Percentiles rank a stretch among this genome's conserved stretches.
These are phyloP conservation scores for Galleria mellonella DNA, from an alignment of 1,140 invertebrate genomes.

Conservation along the genomic window DNA sequence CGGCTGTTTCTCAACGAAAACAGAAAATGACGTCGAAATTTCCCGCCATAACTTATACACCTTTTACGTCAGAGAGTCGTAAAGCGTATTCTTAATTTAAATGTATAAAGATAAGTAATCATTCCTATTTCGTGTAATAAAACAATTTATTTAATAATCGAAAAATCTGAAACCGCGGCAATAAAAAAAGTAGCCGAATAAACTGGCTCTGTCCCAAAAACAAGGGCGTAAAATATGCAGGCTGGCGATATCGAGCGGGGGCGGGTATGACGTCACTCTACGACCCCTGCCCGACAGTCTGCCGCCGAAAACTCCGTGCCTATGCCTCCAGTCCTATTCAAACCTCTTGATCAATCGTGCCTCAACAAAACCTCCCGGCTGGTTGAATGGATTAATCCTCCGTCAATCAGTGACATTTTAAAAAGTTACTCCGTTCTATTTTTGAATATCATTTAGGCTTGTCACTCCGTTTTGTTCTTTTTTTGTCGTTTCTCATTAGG, in stretches of 20 bases:
- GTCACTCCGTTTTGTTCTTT: not conserved
- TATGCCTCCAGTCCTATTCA: conserved; percentile 19
- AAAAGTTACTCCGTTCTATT: not conserved
- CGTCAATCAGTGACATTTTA: not conserved
- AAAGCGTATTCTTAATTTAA: too few species aligned
- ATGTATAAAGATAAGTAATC: too few species aligned
- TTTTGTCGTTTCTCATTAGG: too few species aligned
- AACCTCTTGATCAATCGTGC: conserved; percentile 25
- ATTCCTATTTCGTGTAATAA: too few species aligned
- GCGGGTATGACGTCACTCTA: conserved; percentile 35
- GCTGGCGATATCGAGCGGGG: conserved; percentile 13
- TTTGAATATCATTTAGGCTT: not conserved
- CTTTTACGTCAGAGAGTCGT: too few species aligned
- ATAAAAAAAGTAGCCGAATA: conserved; percentile 18
- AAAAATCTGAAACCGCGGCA: conserved; percentile 11
- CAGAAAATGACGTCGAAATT: too few species aligned
- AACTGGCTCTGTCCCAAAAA: conserved; percentile 34
- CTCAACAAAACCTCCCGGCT: not conserved
- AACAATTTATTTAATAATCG: too few species aligned
- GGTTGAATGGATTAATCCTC: too few species aligned
- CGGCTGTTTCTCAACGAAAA: too few species aligned
- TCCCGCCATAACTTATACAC: too few species aligned
- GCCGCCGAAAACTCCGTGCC: conserved; percentile 26
- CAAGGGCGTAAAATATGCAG: conserved; percentile 43
- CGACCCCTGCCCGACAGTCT: conserved; percentile 28